Base-by-base conservation (phyloP, 2,888 invertebrate genomes). In the Anoncus sp. region DNA sequence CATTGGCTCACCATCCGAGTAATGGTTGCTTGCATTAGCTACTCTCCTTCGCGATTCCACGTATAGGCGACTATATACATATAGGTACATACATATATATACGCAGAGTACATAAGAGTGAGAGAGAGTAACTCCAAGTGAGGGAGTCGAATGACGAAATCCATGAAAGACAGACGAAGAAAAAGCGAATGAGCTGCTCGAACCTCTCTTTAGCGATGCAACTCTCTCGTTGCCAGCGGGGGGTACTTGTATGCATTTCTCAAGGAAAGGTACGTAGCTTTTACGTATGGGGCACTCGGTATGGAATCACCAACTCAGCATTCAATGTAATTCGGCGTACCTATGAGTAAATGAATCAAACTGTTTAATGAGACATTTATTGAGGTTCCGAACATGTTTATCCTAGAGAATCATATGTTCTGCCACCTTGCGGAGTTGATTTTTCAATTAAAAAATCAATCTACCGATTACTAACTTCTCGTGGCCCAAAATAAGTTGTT, bases 1-100 rank as follows among this genome's bases (percentile, higher is more conserved):
- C 90, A 91, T 91, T 90, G 90, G 90, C 86, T 90, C 90, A 85
- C 87, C 87, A 88, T 87, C 85, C 88, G 86, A 90, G 90, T 91
- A 90, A 91, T 90, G 90, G 90, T 90, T 86, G 90, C 88, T 89
- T 87, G 88, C 87, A 88, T 87, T 89, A 89, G 88, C 87, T 88
- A 88, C 88, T 89, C 87, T 81, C 82, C 74, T 76, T 78, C 81
- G 66, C 65, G 79, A 81, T 81, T 79, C 75, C 72, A 69, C 67
- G 71, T 81, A 81, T 73, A 75, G 53, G 47, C 55, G 40, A 69
- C 69, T 40, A 31, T 55, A 60, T 55, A 38, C 43, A 40, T 14
- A 43, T 10, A 35, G 47, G 24, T 22, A 45, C 40, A 55, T 60
- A 31, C 35, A 51, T 62, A 59, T 43, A 70, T 27, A n/a, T 66